Evolutionary conservation across 2,888 invertebrate species (phyloP).

Genomic region (Diogma glabrata): DNA sequence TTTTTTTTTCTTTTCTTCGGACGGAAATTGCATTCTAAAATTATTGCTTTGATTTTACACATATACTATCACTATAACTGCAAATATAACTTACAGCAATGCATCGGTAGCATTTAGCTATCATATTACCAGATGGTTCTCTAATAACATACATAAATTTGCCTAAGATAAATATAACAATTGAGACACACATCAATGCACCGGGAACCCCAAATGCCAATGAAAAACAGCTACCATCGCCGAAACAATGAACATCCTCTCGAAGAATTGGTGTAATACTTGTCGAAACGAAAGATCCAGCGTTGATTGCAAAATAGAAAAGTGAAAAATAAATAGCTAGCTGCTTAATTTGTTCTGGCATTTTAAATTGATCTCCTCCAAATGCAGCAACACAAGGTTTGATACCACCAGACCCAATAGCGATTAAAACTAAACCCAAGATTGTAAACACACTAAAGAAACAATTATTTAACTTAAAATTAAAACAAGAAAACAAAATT

Average conservation of each 20-base stretch:
- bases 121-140: conserved; percentile 56
- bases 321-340: conserved; percentile 62
- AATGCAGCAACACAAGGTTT: conserved; percentile 75
- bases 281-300: conserved; percentile 61
- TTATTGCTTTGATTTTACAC: too few relatives aligned
- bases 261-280: conserved; percentile 61
- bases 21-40: conserved; percentile 40
- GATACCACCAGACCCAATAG: conserved; percentile 68
- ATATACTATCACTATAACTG: too few relatives aligned
- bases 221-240: conserved; percentile 53
- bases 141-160: conserved; percentile 49
- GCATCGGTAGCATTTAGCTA: conserved; percentile 51
- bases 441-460: conserved; percentile 44
- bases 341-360: conserved; percentile 51
- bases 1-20: conserved; percentile 32
- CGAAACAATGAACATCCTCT: conserved; percentile 53
- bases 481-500: not conserved
- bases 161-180: conserved; percentile 61
- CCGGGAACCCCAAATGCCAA: conserved; percentile 70
- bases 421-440: conserved; percentile 55
- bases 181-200: conserved; percentile 53
- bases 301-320: conserved; percentile 56
- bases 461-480: too few relatives aligned
- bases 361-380: conserved; percentile 66
- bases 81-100: conserved; percentile 55